These are phyloP conservation scores for Gasterosteus aculeatus DNA, from an alignment of 2,113 vertebrate species.

Conservation along the genomic window DNA sequence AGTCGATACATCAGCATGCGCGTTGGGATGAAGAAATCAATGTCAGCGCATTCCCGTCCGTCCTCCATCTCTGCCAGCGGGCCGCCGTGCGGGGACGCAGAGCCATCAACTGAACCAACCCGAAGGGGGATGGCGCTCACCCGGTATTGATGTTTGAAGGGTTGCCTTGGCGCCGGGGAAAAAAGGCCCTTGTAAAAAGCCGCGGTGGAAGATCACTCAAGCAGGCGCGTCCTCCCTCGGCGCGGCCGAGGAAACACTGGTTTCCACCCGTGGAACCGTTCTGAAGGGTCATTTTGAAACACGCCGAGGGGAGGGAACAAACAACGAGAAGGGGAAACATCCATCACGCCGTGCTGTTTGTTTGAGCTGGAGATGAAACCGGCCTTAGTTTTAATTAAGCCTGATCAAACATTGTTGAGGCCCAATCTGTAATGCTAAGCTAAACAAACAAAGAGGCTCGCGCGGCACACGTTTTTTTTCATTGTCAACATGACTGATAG, in stretches of 20 bases:
- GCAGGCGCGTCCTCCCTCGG: constrained; percentile 68
- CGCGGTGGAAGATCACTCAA: constrained; percentile 69
- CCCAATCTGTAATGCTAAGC: constrained; percentile 50
- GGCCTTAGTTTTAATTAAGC: constrained; percentile 68
- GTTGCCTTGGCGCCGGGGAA: constrained; percentile 53
- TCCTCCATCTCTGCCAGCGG: constrained; percentile 71
- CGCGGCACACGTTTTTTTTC: constrained; percentile 12
- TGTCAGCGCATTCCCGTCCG: constrained; percentile 67
- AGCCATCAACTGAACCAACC: constrained; percentile 68
- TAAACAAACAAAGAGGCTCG: constrained; percentile 31
- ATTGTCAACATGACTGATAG: constrained; percentile 21
- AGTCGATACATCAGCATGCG: constrained; percentile 70
- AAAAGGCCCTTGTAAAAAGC: constrained; percentile 57
- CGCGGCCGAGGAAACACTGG: constrained; percentile 48
- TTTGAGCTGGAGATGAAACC: constrained; percentile 59
- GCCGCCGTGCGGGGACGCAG: constrained; percentile 65
- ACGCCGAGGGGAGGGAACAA: constrained; percentile 72
- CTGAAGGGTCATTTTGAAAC: constrained; percentile 81
- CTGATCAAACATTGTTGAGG: constrained; percentile 48
- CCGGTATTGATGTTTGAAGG: constrained; percentile 74
- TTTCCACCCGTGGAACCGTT: constrained; percentile 69
- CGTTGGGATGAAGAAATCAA: constrained; percentile 79
- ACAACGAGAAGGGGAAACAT: constrained; percentile 66
- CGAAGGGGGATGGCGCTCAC: constrained; percentile 66
- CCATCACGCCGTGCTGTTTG: constrained; percentile 68